phyloP scores from a whole-genome alignment of 1,140 invertebrate species.

The Rhizoglyphus robini region DNA sequence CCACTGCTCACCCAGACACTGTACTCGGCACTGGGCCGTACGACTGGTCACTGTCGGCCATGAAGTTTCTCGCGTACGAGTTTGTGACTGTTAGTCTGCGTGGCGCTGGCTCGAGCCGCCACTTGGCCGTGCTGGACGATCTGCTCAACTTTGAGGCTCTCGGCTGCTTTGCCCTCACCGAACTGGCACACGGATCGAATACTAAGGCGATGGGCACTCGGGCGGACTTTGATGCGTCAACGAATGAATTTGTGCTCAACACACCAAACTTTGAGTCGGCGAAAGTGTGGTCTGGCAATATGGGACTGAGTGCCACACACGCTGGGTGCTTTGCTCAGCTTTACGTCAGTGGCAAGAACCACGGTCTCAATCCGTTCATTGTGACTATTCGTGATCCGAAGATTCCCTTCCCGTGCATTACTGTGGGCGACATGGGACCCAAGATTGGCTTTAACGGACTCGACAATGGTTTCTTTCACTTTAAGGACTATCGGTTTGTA shows the following conservation, averaged over 20 bases:
- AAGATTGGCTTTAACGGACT: conserved; percentile 75
- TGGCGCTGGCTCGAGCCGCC: conserved; percentile 58
- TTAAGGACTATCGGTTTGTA: conserved; percentile 54
- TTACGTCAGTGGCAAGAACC: conserved; percentile 57
- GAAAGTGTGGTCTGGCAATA: conserved; percentile 85
- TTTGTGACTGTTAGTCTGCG: conserved; percentile 36
- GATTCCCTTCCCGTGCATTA: conserved; percentile 58
- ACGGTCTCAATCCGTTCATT: conserved; percentile 73
- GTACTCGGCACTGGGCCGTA: conserved; percentile 46
- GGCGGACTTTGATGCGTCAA: conserved; percentile 64
- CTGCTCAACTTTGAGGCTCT: conserved; percentile 35
- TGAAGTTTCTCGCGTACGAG: conserved; percentile 39
- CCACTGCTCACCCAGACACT: conserved; percentile 34
- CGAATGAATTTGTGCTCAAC: conserved; percentile 64
- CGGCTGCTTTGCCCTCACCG: conserved; percentile 76
- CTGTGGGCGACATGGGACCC: conserved; percentile 71
- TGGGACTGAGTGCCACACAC: conserved; percentile 73
- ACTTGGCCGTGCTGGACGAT: conserved; percentile 38
- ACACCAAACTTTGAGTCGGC: conserved; percentile 84
- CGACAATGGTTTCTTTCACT: conserved; percentile 79
- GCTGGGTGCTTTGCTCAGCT: conserved; percentile 65
- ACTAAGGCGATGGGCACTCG: conserved; percentile 76
- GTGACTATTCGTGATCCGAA: conserved; percentile 61
- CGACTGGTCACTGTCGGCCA: conserved; percentile 51
- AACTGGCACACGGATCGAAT: conserved; percentile 85